Evolutionary conservation across 2,888 invertebrate genomes (phyloP).

Genomic region (Diaperis boleti): DNA sequence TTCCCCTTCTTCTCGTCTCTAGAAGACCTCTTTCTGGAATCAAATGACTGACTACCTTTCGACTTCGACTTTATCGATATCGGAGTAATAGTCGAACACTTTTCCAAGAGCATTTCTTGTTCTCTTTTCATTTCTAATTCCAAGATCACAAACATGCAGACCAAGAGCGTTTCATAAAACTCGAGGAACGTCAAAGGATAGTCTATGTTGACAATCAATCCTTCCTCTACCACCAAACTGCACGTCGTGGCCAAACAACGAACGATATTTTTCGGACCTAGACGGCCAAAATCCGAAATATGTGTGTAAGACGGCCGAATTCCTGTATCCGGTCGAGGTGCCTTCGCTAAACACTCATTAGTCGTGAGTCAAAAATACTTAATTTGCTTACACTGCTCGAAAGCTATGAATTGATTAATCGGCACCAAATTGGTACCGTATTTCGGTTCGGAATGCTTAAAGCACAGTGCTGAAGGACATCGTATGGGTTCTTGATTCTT

Average conservation of each 20-base stretch:
- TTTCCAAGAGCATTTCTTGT: slow-evolving; percentile 6
- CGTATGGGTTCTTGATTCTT: slow-evolving; percentile 45
- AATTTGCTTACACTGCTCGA: slow-evolving; percentile 23
- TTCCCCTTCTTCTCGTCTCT: neutral
- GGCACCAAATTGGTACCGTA: slow-evolving; percentile 12
- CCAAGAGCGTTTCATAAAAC: slow-evolving; percentile 71
- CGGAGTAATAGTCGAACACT: neutral
- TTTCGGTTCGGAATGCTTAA: neutral
- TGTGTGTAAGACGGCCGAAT: slow-evolving; percentile 42
- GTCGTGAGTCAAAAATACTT: neutral
- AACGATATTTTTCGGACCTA: slow-evolving; percentile 58
- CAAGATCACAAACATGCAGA: slow-evolving; percentile 54
- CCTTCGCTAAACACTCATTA: neutral
- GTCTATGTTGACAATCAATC: slow-evolving; percentile 67
- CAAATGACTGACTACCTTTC: neutral
- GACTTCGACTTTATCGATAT: neutral
- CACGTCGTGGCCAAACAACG: slow-evolving; percentile 64
- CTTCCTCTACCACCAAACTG: slow-evolving; percentile 64
- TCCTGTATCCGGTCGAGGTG: neutral
- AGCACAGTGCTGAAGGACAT: slow-evolving; percentile 50
- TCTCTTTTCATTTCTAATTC: slow-evolving; percentile 28
- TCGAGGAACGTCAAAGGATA: slow-evolving; percentile 72
- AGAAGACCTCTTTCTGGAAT: no score
- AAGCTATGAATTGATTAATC: slow-evolving; percentile 3
- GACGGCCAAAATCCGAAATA: slow-evolving; percentile 55